A percentile compares a stretch with the other conserved stretches of the same genome.
Conservation (phyloP, 2,888 invertebrate species). For the Ephialtes manifestator region DNA sequence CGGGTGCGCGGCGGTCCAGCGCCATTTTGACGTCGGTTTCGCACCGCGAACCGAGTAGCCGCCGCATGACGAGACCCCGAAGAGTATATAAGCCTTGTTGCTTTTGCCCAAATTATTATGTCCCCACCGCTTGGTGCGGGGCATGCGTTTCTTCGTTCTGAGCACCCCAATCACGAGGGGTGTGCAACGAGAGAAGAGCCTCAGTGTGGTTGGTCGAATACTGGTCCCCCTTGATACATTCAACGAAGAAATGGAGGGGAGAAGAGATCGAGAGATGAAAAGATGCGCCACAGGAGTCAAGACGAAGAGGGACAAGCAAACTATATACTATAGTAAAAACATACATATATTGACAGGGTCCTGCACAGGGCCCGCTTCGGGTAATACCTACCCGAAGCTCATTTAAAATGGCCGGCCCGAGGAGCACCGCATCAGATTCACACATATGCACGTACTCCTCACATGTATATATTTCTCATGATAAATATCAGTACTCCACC, state of each 20-base stretch:
- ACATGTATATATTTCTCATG: background rate
- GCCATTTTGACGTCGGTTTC: constrained; percentile 74
- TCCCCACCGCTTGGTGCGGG: constrained; percentile 60
- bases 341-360: constrained; percentile 34
- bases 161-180: constrained; percentile 64
- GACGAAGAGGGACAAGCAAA: constrained; percentile 52
- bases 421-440: background rate
- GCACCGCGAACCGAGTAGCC: constrained; percentile 49
- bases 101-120: constrained; percentile 73
- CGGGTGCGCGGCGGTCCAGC: constrained; percentile 62
- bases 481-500: constrained; percentile 1
- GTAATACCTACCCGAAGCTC: constrained; percentile 22
- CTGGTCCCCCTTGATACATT: constrained; percentile 6
- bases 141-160: constrained; percentile 44
- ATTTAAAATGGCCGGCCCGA: constrained; percentile 21
- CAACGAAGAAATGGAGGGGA: constrained; percentile 9
- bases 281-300: constrained; percentile 25
- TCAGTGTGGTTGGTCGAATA: constrained; percentile 43
- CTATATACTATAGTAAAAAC: constrained; percentile 51
- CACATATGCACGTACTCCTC: constrained; percentile 1
- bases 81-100: constrained; percentile 44
- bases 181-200: constrained; percentile 61
- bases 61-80: constrained; percentile 31
- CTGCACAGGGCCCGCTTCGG: background rate
- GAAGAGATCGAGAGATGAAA: constrained; percentile 49